These are phyloP conservation scores for Gobionotothen gibberifrons DNA, from an alignment of 2,797 vertebrate genomes.

Conservation along the genomic window DNA sequence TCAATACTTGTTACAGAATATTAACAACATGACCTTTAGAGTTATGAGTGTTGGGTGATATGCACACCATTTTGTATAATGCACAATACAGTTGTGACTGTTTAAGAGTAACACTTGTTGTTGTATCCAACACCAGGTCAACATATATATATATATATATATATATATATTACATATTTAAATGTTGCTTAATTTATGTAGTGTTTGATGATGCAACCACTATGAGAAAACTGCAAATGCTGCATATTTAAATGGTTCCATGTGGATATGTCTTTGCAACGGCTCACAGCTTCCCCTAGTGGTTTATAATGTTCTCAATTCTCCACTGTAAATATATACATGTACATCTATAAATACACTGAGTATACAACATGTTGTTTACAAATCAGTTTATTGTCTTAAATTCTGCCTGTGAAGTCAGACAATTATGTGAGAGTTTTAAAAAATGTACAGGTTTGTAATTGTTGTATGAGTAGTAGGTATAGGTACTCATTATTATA, in stretches of 20 bases:
- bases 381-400: not conserved
- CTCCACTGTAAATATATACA: not conserved
- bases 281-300: constrained; percentile 43
- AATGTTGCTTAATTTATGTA: no score
- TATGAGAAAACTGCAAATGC: not conserved
- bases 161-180: not conserved
- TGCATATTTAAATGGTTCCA: not conserved
- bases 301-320: constrained; percentile 28
- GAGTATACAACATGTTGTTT: not conserved
- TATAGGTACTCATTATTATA: not conserved
- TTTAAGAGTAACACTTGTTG: no score
- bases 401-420: not conserved
- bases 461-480: not conserved
- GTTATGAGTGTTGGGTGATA: no score
- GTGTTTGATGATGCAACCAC: not conserved
- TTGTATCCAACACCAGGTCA: no score
- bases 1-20: no score
- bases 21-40: no score
- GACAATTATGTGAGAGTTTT: not conserved
- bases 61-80: no score
- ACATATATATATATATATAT: not conserved
- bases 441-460: not conserved
- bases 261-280: not conserved
- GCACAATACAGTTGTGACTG: no score
- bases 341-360: not conserved